phyloP scores from a whole-genome alignment of 2,888 invertebrate species.

The Dicranocentrus wangi region DNA sequence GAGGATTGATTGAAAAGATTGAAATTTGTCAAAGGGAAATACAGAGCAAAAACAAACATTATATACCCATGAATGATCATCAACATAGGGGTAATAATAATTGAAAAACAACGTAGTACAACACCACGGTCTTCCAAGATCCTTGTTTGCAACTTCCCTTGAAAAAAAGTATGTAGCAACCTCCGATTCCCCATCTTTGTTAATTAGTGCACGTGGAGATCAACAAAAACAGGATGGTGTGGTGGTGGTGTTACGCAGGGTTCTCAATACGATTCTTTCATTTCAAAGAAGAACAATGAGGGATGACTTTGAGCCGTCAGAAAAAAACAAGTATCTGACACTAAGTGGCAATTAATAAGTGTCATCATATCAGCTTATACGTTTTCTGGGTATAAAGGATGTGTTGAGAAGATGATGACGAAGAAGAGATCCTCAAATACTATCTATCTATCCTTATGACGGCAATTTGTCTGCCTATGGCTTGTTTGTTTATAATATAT shows the following conservation, averaged over 20 bases:
- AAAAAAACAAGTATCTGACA: slow-evolving; percentile 10
- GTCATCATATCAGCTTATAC: slow-evolving; percentile 10
- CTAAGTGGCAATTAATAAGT: slow-evolving; percentile 24
- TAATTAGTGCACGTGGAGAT: slow-evolving; percentile 13
- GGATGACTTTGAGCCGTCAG: slow-evolving; percentile 27
- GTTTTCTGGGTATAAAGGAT: not conserved
- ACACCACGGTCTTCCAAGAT: too few relatives aligned
- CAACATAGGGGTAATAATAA: too few relatives aligned
- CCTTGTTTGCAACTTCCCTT: too few relatives aligned
- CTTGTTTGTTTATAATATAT: slow-evolving; percentile 1
- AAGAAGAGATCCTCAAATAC: not conserved
- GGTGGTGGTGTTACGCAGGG: not conserved
- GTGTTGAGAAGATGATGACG: slow-evolving; percentile 5
- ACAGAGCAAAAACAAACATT: too few relatives aligned
- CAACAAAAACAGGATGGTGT: not conserved
- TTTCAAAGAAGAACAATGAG: not conserved
- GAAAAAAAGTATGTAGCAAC: too few relatives aligned
- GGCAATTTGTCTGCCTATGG: slow-evolving; percentile 14
- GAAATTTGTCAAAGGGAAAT: too few relatives aligned
- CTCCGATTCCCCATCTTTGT: too few relatives aligned
- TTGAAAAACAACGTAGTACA: too few relatives aligned
- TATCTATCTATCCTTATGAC: slow-evolving; percentile 12
- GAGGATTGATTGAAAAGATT: too few relatives aligned
- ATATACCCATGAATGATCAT: too few relatives aligned
- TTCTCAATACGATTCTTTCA: not conserved